Base-by-base conservation (phyloP, 2,113 vertebrate genomes). In the Notothenia coriiceps region DNA sequence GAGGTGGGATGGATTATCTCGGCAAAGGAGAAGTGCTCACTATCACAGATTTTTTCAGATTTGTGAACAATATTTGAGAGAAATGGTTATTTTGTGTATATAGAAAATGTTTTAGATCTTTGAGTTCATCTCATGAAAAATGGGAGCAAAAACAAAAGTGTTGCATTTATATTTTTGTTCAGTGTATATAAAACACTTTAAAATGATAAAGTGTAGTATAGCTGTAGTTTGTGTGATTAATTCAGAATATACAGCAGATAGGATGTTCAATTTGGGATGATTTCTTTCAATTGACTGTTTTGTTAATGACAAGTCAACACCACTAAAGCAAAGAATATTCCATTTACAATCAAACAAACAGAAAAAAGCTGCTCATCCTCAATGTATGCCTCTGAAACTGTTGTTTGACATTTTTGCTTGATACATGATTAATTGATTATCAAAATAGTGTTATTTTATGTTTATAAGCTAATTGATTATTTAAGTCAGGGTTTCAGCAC, bases 311-410 rank as follows among this genome's bases (percentile, higher is more conserved):
- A 5, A 40, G 35, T 40, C 35, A 40, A 40, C 35, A 40, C 35
- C 35, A 40, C 35, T 40, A 40, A 40, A 40, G 35, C 5, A 49
- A 43, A 66, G 10, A 67, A 47, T 46, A 55, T 49, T 50, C 1
- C 14, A 56, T 57, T 67, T 17, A 44, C 10, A 61, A 29, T 43
- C 15, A 79, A 70, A 50, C 29, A 25, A 51, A 59, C 10, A 40
- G 35, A 69, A 35, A 46, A 1, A 7, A 14, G 3, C 44, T 40
- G 7, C 25, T 9, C 29, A 10, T 47, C 10, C n/a, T 52, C 68
- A 56, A 43, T 25, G 10, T 14, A 14, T 35, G 18, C 33, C 56
- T 5, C 59, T 55, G 35, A 2, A 57, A 62, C 15, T 11, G 14
- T 40, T 40, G 6, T 2, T 67, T 22, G 62, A 67, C 10, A 20